Evolutionary conservation across 1,140 invertebrate genomes (phyloP), one percentile per base, ranked within the genome.

Genomic region (Aphaenogaster rudis): DNA sequence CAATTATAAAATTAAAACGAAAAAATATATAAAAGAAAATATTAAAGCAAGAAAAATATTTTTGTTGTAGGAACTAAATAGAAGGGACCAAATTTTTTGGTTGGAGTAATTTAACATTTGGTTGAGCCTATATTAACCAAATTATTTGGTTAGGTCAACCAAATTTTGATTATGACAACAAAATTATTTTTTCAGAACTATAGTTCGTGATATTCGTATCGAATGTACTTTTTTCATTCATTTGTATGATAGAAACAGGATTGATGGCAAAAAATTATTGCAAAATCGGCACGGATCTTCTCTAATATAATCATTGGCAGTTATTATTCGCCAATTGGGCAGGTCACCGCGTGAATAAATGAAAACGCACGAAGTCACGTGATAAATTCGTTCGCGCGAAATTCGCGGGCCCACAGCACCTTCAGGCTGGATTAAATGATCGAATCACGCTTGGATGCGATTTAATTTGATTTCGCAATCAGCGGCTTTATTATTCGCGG

Each of bases 391-490:
- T 33, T 57, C 42, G 42, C 52, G 57, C n/a, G 54, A 76, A 69
- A 61, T 84, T 61, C 3, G 17, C 80, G 69, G 8, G 21, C 33
- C 9, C 42, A 6, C 13, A 17, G 3, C 69, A 17, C 54, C 69
- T 86, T 67, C 48, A 8, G 74, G 61, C 33, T 45, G 57, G 36
- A 86, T 77, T 85, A 57, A 88, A 85, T 59, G 36, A 66, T 87
- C 54, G 67, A 85, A 69, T 86, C 54, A 45, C 48, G 45, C 39
- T 21, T 11, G 67, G 36, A 2, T 17, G 28, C 33, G 21, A 84
- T 84, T 84, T 84, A 84, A 84, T 84, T 76, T 76, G 80, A 84
- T 84, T 84, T 76, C 33, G 45, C 80, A 84, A 84, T 84, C 69
- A 84, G 54, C 80, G 54, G 80, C 69, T 74, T 84, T 84, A 84